Evolutionary conservation across 1,140 invertebrate genomes (phyloP).

Genomic region (Diorhabda carinulata): DNA sequence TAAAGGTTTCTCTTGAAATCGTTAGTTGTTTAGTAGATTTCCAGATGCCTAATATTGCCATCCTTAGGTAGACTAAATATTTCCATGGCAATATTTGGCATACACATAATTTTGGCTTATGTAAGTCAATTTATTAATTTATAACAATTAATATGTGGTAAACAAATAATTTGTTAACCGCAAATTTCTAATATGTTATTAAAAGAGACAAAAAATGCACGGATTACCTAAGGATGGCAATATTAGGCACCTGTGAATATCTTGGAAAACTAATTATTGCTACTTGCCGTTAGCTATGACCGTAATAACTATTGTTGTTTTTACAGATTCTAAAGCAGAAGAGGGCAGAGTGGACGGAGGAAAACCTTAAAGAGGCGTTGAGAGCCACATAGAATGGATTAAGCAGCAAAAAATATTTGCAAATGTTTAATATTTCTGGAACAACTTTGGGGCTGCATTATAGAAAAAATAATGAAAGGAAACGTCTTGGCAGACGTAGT

Average conservation of each 20-base stretch:
- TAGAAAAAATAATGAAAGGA: slow-evolving; percentile 1
- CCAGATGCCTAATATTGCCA: too few species aligned
- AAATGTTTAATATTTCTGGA: slow-evolving; percentile 5
- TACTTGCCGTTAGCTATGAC: slow-evolving; percentile 4
- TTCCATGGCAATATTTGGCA: too few species aligned
- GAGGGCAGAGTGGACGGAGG: slow-evolving; percentile 12
- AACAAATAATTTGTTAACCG: too few species aligned
- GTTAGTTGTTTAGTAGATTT: too few species aligned
- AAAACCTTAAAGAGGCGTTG: slow-evolving; percentile 9
- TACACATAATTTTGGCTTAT: too few species aligned
- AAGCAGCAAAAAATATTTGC: not conserved
- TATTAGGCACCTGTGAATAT: slow-evolving; percentile 11
- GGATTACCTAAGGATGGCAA: slow-evolving; percentile 16
- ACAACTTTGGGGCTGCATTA: slow-evolving; percentile 10
- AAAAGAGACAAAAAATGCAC: too few species aligned
- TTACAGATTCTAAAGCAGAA: slow-evolving; percentile 8
- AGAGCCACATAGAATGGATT: slow-evolving; percentile 4
- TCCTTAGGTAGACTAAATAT: not conserved
- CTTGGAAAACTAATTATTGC: not conserved
- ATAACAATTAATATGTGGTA: too few species aligned
- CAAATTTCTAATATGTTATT: too few species aligned
- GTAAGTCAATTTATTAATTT: too few species aligned
- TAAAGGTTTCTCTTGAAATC: too few species aligned
- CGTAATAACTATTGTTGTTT: slow-evolving; percentile 8
- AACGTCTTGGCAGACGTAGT: not conserved